Evolutionary conservation across 2,113 vertebrate genomes (phyloP).

Genomic region (Tragulus kanchil): DNA sequence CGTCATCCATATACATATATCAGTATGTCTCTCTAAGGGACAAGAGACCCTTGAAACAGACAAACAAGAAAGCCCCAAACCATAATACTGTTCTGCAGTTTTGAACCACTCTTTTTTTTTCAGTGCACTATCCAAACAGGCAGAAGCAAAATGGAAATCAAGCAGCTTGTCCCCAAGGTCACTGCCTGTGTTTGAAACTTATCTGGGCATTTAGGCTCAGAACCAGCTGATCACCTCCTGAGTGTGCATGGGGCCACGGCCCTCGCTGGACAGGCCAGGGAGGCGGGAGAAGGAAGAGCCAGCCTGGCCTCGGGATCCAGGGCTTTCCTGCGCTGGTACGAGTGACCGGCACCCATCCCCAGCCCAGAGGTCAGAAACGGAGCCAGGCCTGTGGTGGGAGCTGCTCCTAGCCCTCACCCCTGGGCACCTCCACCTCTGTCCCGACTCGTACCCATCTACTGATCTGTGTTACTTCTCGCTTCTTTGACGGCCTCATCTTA

Average conservation of each 20-base stretch:
- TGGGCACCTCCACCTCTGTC: neutral
- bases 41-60: neutral
- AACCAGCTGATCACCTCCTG: neutral
- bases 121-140: neutral
- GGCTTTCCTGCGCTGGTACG: neutral
- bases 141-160: neutral
- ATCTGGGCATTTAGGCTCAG: neutral
- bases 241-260: too few relatives aligned
- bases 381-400: neutral
- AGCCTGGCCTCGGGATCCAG: neutral
- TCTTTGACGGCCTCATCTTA: too few relatives aligned
- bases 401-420: neutral
- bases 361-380: neutral
- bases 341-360: neutral
- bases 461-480: neutral
- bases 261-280: neutral
- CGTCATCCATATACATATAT: neutral
- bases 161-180: neutral
- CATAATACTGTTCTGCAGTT: neutral
- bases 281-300: neutral
- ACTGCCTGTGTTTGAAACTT: neutral
- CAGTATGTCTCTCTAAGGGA: neutral
- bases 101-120: neutral
- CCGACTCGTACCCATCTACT: accelerated
- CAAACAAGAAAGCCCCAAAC: neutral